Conservation (phyloP, 2,888 invertebrate genomes). For the Lasioglossum pauxillum region DNA sequence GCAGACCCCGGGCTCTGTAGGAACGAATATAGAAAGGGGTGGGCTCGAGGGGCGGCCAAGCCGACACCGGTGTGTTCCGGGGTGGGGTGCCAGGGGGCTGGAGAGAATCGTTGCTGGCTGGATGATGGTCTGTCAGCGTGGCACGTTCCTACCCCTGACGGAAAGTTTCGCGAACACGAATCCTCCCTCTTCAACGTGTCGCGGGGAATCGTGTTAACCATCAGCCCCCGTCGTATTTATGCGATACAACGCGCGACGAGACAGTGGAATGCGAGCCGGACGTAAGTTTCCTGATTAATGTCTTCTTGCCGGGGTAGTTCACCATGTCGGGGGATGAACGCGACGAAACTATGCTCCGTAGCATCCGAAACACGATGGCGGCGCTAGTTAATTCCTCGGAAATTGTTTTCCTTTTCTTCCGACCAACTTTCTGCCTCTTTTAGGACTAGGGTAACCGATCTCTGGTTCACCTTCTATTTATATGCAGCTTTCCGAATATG, state of each 20-base stretch:
- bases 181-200: slow-evolving; percentile 60
- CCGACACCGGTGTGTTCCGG: slow-evolving; percentile 1
- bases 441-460: neutral
- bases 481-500: too few relatives aligned
- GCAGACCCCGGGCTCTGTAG: slow-evolving; percentile 21
- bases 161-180: slow-evolving; percentile 58
- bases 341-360: neutral
- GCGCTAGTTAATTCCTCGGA: neutral
- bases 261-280: slow-evolving; percentile 25
- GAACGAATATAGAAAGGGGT: slow-evolving; percentile 25
- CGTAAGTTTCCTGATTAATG: slow-evolving; percentile 47
- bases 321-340: neutral
- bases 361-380: neutral
- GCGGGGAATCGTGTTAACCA: slow-evolving; percentile 58
- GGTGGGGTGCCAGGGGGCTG: neutral
- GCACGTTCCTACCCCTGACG: slow-evolving; percentile 44
- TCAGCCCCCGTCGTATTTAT: slow-evolving; percentile 33
- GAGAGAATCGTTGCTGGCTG: slow-evolving; percentile 21
- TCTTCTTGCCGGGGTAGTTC: slow-evolving; percentile 7
- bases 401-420: neutral
- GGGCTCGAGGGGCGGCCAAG: slow-evolving; percentile 8
- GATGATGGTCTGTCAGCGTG: slow-evolving; percentile 62
- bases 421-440: neutral
- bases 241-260: slow-evolving; percentile 29
- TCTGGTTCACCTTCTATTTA: neutral